Conservation (phyloP, 2,113 vertebrate genomes). For the Zosterops borbonicus region DNA sequence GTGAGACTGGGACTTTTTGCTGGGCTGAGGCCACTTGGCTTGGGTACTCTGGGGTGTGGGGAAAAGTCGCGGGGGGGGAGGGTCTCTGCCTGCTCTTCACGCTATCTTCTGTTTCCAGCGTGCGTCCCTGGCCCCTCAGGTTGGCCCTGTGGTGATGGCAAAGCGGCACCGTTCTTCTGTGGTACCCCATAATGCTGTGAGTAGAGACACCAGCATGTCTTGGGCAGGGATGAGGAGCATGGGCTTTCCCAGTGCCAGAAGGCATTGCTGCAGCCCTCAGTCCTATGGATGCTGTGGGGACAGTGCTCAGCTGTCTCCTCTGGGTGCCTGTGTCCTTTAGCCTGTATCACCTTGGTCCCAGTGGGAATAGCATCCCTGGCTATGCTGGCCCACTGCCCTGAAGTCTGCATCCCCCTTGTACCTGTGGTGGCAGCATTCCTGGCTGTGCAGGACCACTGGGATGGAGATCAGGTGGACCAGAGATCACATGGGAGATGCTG, state of each 20-base stretch:
- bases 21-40: background rate
- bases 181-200: background rate
- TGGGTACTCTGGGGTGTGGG: background rate
- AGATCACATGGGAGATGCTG: background rate
- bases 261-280: background rate
- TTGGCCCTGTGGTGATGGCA: background rate
- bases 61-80: rapidly evolving
- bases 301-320: background rate
- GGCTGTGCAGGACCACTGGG: background rate
- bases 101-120: slow-evolving; percentile 10
- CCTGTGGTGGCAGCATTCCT: background rate
- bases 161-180: slow-evolving; percentile 32
- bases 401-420: background rate
- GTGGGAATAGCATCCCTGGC: background rate
- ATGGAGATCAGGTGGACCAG: background rate
- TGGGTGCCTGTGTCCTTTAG: background rate
- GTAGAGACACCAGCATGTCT: background rate
- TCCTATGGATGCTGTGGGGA: background rate
- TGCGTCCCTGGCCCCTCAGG: slow-evolving; percentile 51
- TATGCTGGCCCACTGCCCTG: background rate
- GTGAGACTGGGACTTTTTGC: background rate
- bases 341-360: background rate
- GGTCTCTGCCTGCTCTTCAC: background rate
- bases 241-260: background rate
- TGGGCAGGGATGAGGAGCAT: background rate